phyloP scores from a whole-genome alignment of 2,797 vertebrate species.

The Pyrocephalus nanus region DNA sequence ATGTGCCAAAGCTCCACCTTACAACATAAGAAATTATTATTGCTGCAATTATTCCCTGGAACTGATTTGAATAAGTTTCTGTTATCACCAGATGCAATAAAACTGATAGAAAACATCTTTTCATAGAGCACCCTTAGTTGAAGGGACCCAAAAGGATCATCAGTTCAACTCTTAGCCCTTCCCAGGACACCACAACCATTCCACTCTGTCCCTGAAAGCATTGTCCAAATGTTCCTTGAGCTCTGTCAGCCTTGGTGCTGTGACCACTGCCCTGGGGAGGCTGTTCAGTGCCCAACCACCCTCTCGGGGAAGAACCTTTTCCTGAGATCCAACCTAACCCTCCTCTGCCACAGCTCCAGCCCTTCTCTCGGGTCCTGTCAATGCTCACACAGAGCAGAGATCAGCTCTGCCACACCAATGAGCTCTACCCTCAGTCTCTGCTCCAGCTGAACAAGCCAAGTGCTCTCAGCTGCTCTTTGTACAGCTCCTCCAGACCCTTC shows the following conservation, averaged over 20 bases:
- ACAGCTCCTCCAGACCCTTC: not conserved
- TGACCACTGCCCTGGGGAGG: not conserved
- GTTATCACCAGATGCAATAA: not conserved
- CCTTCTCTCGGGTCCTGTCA: accelerated
- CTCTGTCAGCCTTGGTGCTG: accelerated
- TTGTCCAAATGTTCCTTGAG: accelerated
- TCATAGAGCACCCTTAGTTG: not conserved
- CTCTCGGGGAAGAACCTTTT: accelerated
- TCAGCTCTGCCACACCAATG: accelerated
- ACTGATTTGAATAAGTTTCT: not conserved
- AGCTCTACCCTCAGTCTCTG: not conserved
- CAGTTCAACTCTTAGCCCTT: accelerated
- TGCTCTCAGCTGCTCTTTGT: accelerated
- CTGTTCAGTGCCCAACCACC: not conserved
- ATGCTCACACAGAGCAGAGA: too few relatives aligned
- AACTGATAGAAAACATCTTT: not conserved
- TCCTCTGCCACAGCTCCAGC: not conserved
- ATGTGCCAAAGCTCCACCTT: not conserved
- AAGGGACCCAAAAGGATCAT: not conserved
- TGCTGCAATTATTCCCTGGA: not conserved
- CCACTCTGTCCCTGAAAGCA: not conserved
- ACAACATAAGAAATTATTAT: accelerated
- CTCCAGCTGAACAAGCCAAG: not conserved
- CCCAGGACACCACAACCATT: not conserved
- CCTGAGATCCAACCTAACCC: accelerated